Base-by-base conservation (phyloP, 2,113 vertebrate genomes). In the Pimephales promelas region DNA sequence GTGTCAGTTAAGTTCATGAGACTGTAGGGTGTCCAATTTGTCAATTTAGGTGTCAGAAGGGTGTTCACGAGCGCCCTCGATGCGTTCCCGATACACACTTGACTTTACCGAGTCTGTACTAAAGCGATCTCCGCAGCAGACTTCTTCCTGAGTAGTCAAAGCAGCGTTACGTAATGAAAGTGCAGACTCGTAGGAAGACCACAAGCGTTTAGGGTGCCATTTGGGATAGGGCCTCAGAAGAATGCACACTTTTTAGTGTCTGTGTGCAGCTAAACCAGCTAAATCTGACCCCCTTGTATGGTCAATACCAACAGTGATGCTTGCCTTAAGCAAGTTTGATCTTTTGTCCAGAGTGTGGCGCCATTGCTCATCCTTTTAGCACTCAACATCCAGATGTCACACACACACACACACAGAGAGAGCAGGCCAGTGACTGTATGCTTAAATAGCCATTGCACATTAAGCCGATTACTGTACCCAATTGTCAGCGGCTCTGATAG, bases 361-460 rank as follows among this genome's bases (percentile, higher is more conserved):
- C 86, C 90, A 85, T 89, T 88, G 89, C 64, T 79, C n/a, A 90
- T 49, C 18, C 26, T 74, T 80, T 34, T 75, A 72, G 34, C 20
- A 28, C 49, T 64, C 28, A 9, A 72, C 64, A 54, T 84, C 56
- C 61, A 81, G 72, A 84, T 79, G 6, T 36, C 36, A 56, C 74
- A 75, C 82, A 79, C 84, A 68, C 86, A 85, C 78, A 59, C 78
- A 84, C 74, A 80, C 71, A 64, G 78, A 87, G 76, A 82, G 54
- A 83, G 77, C 24, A 81, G 79, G 79, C 84, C 85, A 86, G 84
- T 22, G 59, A 83, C 74, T 83, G 82, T 85, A 86, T 94, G 92
- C 94, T 96, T 95, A 95, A 94, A 96, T 95, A 95, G 95, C 96
- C 94, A 95, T 95, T 94, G 94, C 95, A 94, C 94, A 94, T 94